phyloP scores from a whole-genome alignment of 2,113 vertebrate genomes.

The Eira barbara region DNA sequence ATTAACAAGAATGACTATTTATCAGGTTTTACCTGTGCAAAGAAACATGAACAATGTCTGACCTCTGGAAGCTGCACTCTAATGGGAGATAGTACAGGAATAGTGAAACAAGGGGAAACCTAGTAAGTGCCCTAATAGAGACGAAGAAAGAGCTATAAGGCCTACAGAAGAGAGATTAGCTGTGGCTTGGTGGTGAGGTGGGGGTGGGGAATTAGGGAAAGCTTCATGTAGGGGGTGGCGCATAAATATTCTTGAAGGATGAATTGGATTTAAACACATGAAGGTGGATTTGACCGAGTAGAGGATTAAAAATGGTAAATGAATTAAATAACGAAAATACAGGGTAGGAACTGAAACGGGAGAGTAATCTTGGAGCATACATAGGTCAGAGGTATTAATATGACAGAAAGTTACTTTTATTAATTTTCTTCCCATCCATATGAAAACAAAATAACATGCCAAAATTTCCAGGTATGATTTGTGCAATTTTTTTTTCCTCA shows the following conservation, averaged over 20 bases:
- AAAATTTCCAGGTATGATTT: not conserved
- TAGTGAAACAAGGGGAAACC: not conserved
- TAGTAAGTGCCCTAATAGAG: not conserved
- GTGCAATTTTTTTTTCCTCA: not conserved
- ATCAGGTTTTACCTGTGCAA: slow-evolving; percentile 43
- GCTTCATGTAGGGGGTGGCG: not conserved
- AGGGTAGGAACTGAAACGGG: not conserved
- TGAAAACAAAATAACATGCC: not conserved
- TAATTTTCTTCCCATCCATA: slow-evolving; percentile 20
- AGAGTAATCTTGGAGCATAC: not conserved
- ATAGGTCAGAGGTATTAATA: not conserved
- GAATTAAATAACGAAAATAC: not conserved
- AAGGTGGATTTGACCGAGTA: slow-evolving; percentile 22
- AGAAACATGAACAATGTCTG: slow-evolving; percentile 26
- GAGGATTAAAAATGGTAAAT: slow-evolving; percentile 12
- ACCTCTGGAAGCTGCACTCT: slow-evolving; percentile 12
- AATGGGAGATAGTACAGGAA: not conserved
- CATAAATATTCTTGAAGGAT: slow-evolving; percentile 38
- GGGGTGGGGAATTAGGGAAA: not conserved
- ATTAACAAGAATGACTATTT: not conserved
- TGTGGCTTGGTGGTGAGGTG: not conserved
- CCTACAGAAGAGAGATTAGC: not conserved
- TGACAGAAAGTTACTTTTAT: not conserved
- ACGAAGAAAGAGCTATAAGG: not conserved
- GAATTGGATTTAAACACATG: slow-evolving; percentile 41